These are phyloP conservation scores for Aporophyla lueneburgensis DNA, from an alignment of 2,888 invertebrate genomes.

Conservation along the genomic window DNA sequence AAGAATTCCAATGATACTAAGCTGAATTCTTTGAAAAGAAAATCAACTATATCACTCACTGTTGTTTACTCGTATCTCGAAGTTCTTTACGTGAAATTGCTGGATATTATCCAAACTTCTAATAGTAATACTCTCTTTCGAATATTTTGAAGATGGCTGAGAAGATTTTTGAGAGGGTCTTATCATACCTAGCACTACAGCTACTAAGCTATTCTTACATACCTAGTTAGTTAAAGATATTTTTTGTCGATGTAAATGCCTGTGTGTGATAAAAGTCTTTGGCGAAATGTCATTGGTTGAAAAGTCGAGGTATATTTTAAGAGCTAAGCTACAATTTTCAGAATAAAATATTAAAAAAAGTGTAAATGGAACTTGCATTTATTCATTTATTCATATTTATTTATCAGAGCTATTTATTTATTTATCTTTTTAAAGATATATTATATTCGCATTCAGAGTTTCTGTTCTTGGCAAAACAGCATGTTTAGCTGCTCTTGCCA, in stretches of 20 bases:
- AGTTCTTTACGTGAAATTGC: background rate
- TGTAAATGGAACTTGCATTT: background rate
- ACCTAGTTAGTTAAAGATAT: background rate
- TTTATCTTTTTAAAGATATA: too few relatives aligned
- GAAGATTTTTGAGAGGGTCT: background rate
- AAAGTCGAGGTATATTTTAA: background rate
- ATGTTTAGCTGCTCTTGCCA: background rate
- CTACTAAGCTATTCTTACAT: too few relatives aligned
- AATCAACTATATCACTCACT: background rate
- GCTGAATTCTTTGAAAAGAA: slow-evolving; percentile 4
- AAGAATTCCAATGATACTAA: slow-evolving; percentile 6
- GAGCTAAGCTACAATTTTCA: background rate
- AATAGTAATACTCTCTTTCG: background rate
- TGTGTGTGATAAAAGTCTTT: background rate
- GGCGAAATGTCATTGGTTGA: background rate
- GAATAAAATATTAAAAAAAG: too few relatives aligned
- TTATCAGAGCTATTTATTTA: too few relatives aligned
- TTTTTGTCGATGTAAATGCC: background rate
- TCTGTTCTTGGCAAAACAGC: background rate
- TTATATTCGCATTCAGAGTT: background rate
- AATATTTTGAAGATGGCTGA: background rate
- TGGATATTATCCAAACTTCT: slow-evolving; percentile 28
- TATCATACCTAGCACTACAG: too few relatives aligned
- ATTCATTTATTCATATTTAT: too few relatives aligned
- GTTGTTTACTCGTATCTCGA: slow-evolving; percentile 6